Evolutionary conservation across 2,113 vertebrate species (phyloP), one percentile per base, ranked within the genome.

Genomic region (Pedetes capensis): DNA sequence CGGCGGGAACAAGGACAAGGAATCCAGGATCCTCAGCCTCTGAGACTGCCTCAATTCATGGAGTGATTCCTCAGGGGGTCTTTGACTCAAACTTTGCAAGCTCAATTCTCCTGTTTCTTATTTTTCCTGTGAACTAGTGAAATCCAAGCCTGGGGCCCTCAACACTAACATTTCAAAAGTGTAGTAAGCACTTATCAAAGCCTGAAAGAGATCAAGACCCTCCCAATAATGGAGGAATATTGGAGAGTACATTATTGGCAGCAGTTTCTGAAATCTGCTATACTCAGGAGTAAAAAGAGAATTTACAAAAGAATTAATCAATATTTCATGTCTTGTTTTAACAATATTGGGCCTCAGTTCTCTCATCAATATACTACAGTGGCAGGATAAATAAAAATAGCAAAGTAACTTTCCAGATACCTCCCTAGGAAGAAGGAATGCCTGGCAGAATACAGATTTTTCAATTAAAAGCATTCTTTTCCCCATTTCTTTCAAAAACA

Each of bases 301-400:
- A 93, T 97, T 97, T 91, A 8, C 29, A 96, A 97, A 96, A 96
- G 92, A 97, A 94, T 97, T 98, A 97, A 98, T 98, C 97, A 97
- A 98, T 98, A 98, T 97, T 98, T 98, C 96, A 97, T 96, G 97
- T 97, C 96, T 98, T 97, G 85, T 98, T 98, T 98, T 98, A 98
- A 98, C 95, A 97, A 95, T 87, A 93, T 76, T 97, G 97, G 96
- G 97, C 94, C 93, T 97, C 95, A 92, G 88, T 96, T 97, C 92
- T 97, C 95, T 98, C 97, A 97, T 98, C 97, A 97, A 97, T 98
- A 98, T 81, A 98, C 88, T 96, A 87, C 53, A 95, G 87, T 97
- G 94, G 92, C 95, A 98, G 95, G 95, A 97, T 97, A 98, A 98
- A 98, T 98, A 98, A 97, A 98, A 98, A 97, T 82, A 98, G 96